Evolutionary conservation across 2,888 invertebrate species (phyloP).

Genomic region (Corbicula japonica): DNA sequence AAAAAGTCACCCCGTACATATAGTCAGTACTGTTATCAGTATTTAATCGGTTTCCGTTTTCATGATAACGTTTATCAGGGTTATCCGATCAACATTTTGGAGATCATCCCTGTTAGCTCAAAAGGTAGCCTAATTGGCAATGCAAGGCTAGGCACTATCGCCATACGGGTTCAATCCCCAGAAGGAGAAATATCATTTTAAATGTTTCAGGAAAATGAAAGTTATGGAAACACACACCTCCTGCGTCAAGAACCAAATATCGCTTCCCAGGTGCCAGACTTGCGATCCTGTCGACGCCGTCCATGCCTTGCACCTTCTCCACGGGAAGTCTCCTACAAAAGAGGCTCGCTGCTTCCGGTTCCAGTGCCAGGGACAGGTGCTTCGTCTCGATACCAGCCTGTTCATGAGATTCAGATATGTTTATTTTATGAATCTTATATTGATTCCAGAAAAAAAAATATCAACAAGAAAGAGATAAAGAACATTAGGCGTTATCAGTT

Average conservation of each 20-base stretch:
- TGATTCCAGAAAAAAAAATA: not conserved
- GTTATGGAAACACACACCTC: slow-evolving; percentile 12
- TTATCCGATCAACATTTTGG: no score
- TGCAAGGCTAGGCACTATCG: no score
- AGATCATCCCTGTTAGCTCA: no score
- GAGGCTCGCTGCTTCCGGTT: slow-evolving; percentile 40
- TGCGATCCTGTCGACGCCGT: slow-evolving; percentile 5
- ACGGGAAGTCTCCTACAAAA: slow-evolving; percentile 36
- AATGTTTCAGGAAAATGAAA: not conserved
- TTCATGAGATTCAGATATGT: not conserved
- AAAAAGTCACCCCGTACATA: no score
- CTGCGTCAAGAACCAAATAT: slow-evolving; percentile 37
- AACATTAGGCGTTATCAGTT: not conserved
- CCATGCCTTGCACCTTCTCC: slow-evolving; percentile 1
- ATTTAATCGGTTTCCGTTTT: no score
- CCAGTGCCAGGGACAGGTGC: slow-evolving; percentile 28
- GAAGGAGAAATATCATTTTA: no score
- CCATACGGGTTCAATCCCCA: no score
- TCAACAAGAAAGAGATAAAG: not conserved
- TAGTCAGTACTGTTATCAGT: no score
- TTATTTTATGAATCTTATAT: not conserved
- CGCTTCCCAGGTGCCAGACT: slow-evolving; percentile 15
- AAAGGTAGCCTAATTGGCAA: no score
- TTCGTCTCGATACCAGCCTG: slow-evolving; percentile 37
- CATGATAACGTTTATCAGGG: no score